Evolutionary conservation across 64 coral and sea anemone species (phyloP).

Genomic region (Porites lutea): DNA sequence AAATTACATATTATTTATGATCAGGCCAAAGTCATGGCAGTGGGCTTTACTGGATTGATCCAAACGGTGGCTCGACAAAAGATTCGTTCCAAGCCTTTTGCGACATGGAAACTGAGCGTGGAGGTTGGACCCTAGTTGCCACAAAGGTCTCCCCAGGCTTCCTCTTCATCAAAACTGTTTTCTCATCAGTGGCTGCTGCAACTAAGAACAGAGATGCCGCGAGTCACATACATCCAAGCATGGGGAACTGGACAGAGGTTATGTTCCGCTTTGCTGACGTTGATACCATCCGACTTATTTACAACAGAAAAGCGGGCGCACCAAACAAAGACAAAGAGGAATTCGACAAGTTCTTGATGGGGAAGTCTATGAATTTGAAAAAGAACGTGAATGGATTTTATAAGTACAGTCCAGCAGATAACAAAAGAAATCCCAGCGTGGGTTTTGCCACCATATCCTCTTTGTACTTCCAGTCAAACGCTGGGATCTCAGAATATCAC

Average conservation of each 20-base stretch:
- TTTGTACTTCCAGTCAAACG: not conserved
- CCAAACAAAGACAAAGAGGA: not conserved
- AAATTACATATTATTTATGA: no score
- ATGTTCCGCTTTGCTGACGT: no score
- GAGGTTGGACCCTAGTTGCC: slow-evolving; percentile 83
- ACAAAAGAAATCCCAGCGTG: slow-evolving; percentile 26
- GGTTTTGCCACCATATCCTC: slow-evolving; percentile 56
- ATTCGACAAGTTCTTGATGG: slow-evolving; percentile 70
- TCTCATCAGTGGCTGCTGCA: slow-evolving; percentile 39
- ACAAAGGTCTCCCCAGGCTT: slow-evolving; percentile 59
- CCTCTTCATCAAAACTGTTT: slow-evolving; percentile 24
- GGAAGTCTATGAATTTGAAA: not conserved
- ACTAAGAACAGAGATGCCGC: slow-evolving; percentile 21
- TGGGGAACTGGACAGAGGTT: slow-evolving; percentile 2
- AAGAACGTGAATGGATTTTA: slow-evolving; percentile 62
- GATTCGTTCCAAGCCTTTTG: slow-evolving; percentile 78
- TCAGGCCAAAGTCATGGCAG: slow-evolving; percentile 68
- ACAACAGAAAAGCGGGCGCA: slow-evolving; percentile 35
- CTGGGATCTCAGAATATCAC: slow-evolving; percentile 32
- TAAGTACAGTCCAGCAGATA: slow-evolving; percentile 55
- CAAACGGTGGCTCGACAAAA: slow-evolving; percentile 64
- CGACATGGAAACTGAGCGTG: slow-evolving; percentile 77
- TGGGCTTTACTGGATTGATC: slow-evolving; percentile 78
- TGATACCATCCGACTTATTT: slow-evolving; percentile 25
- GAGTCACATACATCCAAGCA: slow-evolving; percentile 74